These are phyloP conservation scores for Thysanoteuthis rhombus DNA, from an alignment of 2,888 invertebrate species.

Conservation along the genomic window DNA sequence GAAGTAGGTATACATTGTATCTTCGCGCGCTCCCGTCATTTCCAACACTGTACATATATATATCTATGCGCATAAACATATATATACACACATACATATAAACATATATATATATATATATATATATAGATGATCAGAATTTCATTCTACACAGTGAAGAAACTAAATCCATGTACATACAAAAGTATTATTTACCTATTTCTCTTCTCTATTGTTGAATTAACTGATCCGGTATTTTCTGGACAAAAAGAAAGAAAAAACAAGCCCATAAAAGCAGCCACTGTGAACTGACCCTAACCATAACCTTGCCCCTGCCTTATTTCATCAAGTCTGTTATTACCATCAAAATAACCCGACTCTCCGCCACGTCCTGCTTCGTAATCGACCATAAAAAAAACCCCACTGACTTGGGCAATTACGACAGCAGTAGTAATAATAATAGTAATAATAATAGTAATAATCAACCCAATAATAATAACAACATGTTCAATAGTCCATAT, in stretches of 20 bases:
- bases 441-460: too few species aligned
- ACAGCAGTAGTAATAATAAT: background rate
- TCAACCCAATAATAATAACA: background rate
- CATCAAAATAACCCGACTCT: background rate
- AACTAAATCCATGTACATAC: too few species aligned
- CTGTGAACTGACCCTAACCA: too few species aligned
- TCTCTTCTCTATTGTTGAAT: background rate
- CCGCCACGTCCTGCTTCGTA: too few species aligned
- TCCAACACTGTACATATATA: too few species aligned
- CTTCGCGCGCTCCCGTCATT: too few species aligned
- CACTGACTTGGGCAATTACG: background rate
- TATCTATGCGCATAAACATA: too few species aligned
- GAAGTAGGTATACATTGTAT: too few species aligned
- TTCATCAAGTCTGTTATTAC: background rate
- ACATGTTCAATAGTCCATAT: background rate
- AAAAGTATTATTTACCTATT: background rate
- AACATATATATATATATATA: background rate
- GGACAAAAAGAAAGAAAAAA: background rate
- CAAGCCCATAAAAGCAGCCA: background rate
- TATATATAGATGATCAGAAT: too few species aligned
- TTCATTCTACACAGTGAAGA: too few species aligned
- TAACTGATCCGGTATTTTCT: background rate
- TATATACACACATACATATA: background rate
- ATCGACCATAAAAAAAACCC: background rate
- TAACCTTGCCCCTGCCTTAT: background rate